Conservation (phyloP, 2,888 invertebrate genomes). For the Spialia ferax region DNA sequence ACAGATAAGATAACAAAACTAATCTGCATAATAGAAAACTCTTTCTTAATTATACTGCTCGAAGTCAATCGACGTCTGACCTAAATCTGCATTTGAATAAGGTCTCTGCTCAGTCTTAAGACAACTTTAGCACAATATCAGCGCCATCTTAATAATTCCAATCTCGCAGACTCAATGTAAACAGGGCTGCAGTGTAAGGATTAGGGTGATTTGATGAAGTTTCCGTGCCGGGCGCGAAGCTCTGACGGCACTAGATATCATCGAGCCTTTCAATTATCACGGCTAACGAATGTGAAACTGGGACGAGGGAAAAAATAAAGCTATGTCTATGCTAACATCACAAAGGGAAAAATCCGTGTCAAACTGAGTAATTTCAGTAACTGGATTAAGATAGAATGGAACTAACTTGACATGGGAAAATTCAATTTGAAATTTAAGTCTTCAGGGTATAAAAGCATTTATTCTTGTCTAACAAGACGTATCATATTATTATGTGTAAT, state of each 20-base stretch:
- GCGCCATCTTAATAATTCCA: constrained; percentile 80
- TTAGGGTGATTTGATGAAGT: constrained; percentile 77
- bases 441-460: neutral
- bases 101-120: constrained; percentile 63
- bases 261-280: constrained; percentile 48
- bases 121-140: constrained; percentile 78
- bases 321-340: constrained; percentile 26
- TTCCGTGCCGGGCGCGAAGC: constrained; percentile 50
- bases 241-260: constrained; percentile 51
- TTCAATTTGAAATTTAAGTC: constrained; percentile 12
- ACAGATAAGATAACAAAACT: constrained; percentile 55
- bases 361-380: constrained; percentile 33
- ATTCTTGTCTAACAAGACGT: too few species aligned
- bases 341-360: constrained; percentile 36
- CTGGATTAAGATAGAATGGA: constrained; percentile 24
- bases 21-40: constrained; percentile 64
- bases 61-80: constrained; percentile 77
- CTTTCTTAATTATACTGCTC: constrained; percentile 74
- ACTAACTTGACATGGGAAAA: constrained; percentile 21
- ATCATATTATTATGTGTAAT: neutral
- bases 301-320: constrained; percentile 41
- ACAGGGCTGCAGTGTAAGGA: constrained; percentile 72
- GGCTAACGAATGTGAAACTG: constrained; percentile 44
- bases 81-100: constrained; percentile 82
- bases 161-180: constrained; percentile 74